Conservation (phyloP, 2,113 vertebrate genomes). For the Phrynocephalus versicolor region DNA sequence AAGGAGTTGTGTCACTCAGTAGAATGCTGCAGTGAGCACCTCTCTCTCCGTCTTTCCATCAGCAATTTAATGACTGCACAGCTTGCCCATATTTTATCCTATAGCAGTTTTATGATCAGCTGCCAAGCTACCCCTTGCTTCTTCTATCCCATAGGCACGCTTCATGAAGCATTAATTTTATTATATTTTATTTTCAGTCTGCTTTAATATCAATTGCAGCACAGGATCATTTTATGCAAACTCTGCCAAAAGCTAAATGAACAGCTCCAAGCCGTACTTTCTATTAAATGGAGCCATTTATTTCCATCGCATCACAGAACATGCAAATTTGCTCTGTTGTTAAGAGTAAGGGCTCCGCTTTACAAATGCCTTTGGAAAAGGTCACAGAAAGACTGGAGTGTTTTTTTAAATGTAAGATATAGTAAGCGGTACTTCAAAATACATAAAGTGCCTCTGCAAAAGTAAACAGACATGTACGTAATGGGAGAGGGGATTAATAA, state of each 20-base stretch:
- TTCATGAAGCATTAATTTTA: not conserved
- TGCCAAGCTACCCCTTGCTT: not conserved
- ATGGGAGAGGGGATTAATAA: conserved; percentile 58
- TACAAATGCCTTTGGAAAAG: conserved; percentile 57
- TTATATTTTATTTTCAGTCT: not conserved
- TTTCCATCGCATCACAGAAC: conserved; percentile 42
- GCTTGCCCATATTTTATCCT: not conserved
- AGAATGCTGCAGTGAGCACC: not conserved
- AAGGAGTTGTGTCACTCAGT: not conserved
- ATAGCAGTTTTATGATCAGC: not conserved
- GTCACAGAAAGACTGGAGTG: conserved; percentile 59
- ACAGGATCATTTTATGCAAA: not conserved
- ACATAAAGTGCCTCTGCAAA: conserved; percentile 29
- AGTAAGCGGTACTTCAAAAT: conserved; percentile 54
- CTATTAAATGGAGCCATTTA: conserved; percentile 27
- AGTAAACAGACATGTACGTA: conserved; percentile 27
- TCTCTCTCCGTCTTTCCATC: no score
- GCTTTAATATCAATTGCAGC: not conserved
- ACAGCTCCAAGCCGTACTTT: conserved; percentile 28
- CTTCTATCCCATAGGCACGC: not conserved
- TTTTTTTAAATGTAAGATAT: conserved; percentile 40
- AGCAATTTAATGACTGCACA: not conserved
- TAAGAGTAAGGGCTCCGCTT: conserved; percentile 42
- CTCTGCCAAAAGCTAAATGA: conserved; percentile 27
- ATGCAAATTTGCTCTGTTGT: conserved; percentile 39